Evolutionary conservation across 2,113 vertebrate species (phyloP).

Genomic region (Blennius ocellaris): DNA sequence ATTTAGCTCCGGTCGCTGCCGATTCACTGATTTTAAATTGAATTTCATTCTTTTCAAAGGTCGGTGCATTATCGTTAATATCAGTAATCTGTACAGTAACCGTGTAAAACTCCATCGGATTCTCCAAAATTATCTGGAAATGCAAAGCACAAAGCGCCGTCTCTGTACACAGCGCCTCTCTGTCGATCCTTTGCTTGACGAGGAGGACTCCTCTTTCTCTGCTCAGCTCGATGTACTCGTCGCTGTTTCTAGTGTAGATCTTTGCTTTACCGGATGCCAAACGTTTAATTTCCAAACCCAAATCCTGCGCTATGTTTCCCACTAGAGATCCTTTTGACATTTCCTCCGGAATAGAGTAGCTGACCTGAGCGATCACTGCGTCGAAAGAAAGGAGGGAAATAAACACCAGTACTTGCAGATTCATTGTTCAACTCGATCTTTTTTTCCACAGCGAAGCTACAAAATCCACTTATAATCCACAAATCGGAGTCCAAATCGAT

Average conservation of each 20-base stretch:
- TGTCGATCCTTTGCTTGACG: slow-evolving; percentile 78
- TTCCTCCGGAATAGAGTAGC: slow-evolving; percentile 47
- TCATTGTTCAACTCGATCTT: slow-evolving; percentile 21
- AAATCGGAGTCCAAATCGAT: neutral
- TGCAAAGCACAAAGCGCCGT: slow-evolving; percentile 72
- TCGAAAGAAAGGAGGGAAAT: neutral
- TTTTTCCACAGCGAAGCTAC: neutral
- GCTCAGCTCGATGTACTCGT: slow-evolving; percentile 75
- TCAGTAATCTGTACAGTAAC: slow-evolving; percentile 76
- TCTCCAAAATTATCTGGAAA: slow-evolving; percentile 80
- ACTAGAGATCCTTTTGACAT: slow-evolving; percentile 25
- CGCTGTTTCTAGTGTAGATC: slow-evolving; percentile 70
- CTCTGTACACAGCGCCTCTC: slow-evolving; percentile 79
- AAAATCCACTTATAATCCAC: neutral
- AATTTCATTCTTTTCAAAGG: slow-evolving; percentile 69
- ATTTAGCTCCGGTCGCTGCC: neutral
- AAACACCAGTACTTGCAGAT: neutral
- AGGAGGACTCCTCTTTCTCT: slow-evolving; percentile 67
- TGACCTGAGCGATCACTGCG: neutral
- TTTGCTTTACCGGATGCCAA: slow-evolving; percentile 70
- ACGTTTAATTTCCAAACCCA: slow-evolving; percentile 56
- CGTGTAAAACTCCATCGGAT: slow-evolving; percentile 79
- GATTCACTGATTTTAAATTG: slow-evolving; percentile 65
- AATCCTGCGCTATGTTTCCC: slow-evolving; percentile 25
- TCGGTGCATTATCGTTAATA: slow-evolving; percentile 82